Base-by-base conservation (phyloP, 2,113 vertebrate species). In the Acrocephalus arundinaceus region DNA sequence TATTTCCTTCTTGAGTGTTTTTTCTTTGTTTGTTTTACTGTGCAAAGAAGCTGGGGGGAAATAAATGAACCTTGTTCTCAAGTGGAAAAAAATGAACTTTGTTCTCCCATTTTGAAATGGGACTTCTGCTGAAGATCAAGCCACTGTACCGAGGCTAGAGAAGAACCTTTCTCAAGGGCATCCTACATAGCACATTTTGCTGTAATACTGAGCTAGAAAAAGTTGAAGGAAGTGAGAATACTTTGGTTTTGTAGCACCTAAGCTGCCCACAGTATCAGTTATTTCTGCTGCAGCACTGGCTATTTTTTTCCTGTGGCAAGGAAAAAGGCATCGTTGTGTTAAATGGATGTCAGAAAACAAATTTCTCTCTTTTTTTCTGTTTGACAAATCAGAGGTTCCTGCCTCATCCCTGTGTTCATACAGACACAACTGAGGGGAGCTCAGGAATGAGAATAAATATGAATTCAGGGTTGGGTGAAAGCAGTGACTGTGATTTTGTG, bases 61-160 rank as follows among this genome's bases (percentile, higher is more conserved):
- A 16, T 37, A 27, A n/a, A 7, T 2, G 12, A 52, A 18, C 16
- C 5, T 61, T 25, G 28, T 27, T 31, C 10, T 62, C 13, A 15
- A 15, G 51, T 18, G 51, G 37, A 18, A 7, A 45, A 18, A 45
- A 45, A 45, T 45, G 16, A 18, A 45, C 17, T 17, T 45, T 18
- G 45, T 45, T 45, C 45, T 8, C 16, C 16, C 5, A 0, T 46
- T 73, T 52, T 25, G 18, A 12, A 17, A 1, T 10, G 4, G 1
- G 43, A 19, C 41, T 67, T 54, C 11, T 21, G 0, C 17, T 39
- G n/a, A 22, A 58, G n/a, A 16, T 37, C 15, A 15, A 9, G 22
- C 17, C 59, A 0, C 11, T 33, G 19, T 27, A 5, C 9, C 3
- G 2, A 4, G 31, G 45, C 4, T 21, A 1, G 7, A 39, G 39